phyloP scores from a whole-genome alignment of 2,797 vertebrate species.

The Avahi laniger region DNA sequence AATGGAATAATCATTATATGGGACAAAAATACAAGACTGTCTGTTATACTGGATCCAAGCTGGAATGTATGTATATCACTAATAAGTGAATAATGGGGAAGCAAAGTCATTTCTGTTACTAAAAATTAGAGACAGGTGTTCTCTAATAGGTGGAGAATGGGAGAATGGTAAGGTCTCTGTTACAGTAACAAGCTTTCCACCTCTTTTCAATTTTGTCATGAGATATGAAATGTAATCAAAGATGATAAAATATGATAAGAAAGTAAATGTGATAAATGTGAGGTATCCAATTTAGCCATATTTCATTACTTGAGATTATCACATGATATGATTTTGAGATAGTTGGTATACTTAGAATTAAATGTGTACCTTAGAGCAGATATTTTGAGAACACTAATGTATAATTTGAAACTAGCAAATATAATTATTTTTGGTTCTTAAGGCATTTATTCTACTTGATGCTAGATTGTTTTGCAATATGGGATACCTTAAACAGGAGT shows the following conservation, averaged over 20 bases:
- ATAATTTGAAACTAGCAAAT: background rate
- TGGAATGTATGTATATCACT: constrained; percentile 73
- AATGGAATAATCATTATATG: constrained; percentile 75
- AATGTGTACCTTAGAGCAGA: background rate
- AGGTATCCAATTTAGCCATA: background rate
- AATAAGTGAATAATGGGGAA: background rate
- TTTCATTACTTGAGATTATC: background rate
- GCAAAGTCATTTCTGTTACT: background rate
- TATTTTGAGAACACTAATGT: background rate
- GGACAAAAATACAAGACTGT: constrained; percentile 79
- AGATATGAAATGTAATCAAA: background rate
- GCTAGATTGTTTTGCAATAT: background rate
- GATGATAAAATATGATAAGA: background rate
- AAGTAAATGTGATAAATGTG: background rate
- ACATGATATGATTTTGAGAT: background rate
- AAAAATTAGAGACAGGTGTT: background rate
- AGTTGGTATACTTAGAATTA: background rate
- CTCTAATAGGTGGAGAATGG: background rate
- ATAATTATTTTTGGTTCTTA: background rate
- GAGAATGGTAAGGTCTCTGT: background rate
- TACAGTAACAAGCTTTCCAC: background rate
- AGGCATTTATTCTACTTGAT: background rate
- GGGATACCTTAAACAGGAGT: background rate
- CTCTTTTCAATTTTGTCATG: background rate
- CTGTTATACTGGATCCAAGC: constrained; percentile 70